Conservation (phyloP, 1,140 invertebrate species). For the Thaumetopoea pityocampa region DNA sequence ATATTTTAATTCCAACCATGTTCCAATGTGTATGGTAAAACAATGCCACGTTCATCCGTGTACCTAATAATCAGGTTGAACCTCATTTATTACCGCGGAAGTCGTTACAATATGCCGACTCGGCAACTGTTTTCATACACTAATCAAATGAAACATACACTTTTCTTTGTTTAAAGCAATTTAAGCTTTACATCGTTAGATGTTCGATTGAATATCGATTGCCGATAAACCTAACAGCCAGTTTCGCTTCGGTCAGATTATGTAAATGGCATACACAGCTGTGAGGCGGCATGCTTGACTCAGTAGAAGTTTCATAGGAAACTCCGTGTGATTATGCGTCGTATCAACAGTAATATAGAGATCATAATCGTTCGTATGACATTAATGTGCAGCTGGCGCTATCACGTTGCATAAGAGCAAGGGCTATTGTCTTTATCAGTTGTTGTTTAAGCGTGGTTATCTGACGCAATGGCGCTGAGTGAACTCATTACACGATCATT, state of each 20-base stretch:
- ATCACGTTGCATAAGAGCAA: constrained; percentile 59
- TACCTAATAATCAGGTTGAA: constrained; percentile 16
- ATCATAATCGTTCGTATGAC: constrained; percentile 20
- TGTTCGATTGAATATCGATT: constrained; percentile 19
- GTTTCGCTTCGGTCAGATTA: constrained; percentile 36
- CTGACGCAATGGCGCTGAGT: constrained; percentile 37
- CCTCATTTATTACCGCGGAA: constrained; percentile 23
- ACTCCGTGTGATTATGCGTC: constrained; percentile 21
- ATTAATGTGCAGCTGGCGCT: constrained; percentile 42
- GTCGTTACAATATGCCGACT: constrained; percentile 20
- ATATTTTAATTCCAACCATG: constrained; percentile 12
- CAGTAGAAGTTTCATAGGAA: constrained; percentile 16
- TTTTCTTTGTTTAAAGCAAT: constrained; percentile 9
- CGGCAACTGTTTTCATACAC: constrained; percentile 7
- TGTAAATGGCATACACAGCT: constrained; percentile 52
- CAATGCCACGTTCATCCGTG: constrained; percentile 11
- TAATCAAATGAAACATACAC: constrained; percentile 6
- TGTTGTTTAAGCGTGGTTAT: constrained; percentile 34
- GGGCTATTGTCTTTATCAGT: constrained; percentile 57
- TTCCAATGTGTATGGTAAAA: constrained; percentile 12
- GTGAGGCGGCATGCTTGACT: constrained; percentile 27
- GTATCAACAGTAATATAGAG: constrained; percentile 19
- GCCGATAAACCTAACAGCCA: constrained; percentile 9
- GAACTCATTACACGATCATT: constrained; percentile 7
- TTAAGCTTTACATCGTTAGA: constrained; percentile 3